Percentiles rank a stretch among this genome's conserved stretches.
Evolutionary conservation across 2,113 vertebrate genomes (phyloP).

Genomic region (Salvelinus fontinalis): DNA sequence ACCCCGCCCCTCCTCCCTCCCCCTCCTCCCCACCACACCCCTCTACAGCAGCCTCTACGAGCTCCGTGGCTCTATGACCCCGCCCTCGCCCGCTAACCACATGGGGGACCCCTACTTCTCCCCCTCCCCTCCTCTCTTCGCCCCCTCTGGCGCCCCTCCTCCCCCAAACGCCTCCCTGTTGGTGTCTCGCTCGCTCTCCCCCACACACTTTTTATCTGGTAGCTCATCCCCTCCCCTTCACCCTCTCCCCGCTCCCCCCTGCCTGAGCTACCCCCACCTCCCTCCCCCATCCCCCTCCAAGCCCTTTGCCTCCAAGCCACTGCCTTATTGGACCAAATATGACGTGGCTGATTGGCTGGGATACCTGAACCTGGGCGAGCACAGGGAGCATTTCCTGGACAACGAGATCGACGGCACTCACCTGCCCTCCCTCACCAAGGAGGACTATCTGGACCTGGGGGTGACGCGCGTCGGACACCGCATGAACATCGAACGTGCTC

Average conservation of each 20-base stretch:
- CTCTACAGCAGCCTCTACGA: slow-evolving; percentile 78
- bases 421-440: slow-evolving; percentile 91
- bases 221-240: slow-evolving; percentile 75
- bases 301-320: slow-evolving; percentile 88
- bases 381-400: slow-evolving; percentile 90
- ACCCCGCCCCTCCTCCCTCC: slow-evolving; percentile 86
- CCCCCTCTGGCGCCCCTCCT: slow-evolving; percentile 79
- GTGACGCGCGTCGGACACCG: slow-evolving; percentile 94
- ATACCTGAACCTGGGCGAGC: slow-evolving; percentile 88
- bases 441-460: slow-evolving; percentile 90
- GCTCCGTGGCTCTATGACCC: slow-evolving; percentile 74
- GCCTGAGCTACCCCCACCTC: slow-evolving; percentile 83
- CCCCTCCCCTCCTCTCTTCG: slow-evolving; percentile 80
- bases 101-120: slow-evolving; percentile 83
- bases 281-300: slow-evolving; percentile 84
- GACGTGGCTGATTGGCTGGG: slow-evolving; percentile 94
- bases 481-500: slow-evolving; percentile 93
- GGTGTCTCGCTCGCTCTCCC: slow-evolving; percentile 84
- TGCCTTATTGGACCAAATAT: slow-evolving; percentile 93
- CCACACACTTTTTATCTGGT: slow-evolving; percentile 84
- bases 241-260: slow-evolving; percentile 72
- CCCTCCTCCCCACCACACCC: slow-evolving; percentile 82
- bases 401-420: slow-evolving; percentile 95
- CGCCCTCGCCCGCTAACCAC: slow-evolving; percentile 77
- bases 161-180: slow-evolving; percentile 76